Percentiles rank a stretch among this genome's conserved stretches.
These are phyloP conservation scores for Heterohyrax brucei DNA, from an alignment of 2,797 vertebrate genomes.

Conservation along the genomic window DNA sequence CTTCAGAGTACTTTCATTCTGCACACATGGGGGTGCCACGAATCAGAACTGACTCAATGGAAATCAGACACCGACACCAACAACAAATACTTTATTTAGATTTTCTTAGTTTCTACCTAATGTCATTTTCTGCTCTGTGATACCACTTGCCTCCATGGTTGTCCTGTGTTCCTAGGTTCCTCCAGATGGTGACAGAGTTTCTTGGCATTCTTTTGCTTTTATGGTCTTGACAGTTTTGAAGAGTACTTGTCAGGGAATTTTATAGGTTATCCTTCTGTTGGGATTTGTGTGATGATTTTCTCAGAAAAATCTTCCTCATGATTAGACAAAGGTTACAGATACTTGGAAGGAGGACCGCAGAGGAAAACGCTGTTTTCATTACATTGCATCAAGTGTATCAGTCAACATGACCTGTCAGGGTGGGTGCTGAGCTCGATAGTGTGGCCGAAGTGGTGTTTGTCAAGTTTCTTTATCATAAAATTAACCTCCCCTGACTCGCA, in stretches of 20 bases:
- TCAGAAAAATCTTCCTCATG: neutral
- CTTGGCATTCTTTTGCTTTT: neutral
- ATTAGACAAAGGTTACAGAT: neutral
- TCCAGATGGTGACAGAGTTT: neutral
- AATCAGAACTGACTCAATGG: too few species aligned
- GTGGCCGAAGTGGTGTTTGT: rapidly evolving
- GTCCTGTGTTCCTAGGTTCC: rapidly evolving
- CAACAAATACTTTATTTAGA: too few species aligned
- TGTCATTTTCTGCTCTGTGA: neutral
- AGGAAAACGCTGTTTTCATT: neutral
- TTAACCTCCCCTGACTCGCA: too few species aligned
- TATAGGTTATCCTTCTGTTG: neutral
- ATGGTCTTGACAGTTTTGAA: neutral
- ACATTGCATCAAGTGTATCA: rapidly evolving
- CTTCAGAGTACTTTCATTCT: too few species aligned
- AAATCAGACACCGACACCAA: too few species aligned
- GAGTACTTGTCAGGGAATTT: neutral
- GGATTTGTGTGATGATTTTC: neutral
- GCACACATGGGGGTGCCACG: too few species aligned
- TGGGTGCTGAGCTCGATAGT: rapidly evolving
- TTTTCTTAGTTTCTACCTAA: neutral
- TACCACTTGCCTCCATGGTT: rapidly evolving
- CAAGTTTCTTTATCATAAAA: neutral
- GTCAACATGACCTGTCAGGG: rapidly evolving
- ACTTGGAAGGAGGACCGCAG: neutral